Evolutionary conservation across 2,888 invertebrate genomes (phyloP).

Genomic region (Leptogaster cylindrica): DNA sequence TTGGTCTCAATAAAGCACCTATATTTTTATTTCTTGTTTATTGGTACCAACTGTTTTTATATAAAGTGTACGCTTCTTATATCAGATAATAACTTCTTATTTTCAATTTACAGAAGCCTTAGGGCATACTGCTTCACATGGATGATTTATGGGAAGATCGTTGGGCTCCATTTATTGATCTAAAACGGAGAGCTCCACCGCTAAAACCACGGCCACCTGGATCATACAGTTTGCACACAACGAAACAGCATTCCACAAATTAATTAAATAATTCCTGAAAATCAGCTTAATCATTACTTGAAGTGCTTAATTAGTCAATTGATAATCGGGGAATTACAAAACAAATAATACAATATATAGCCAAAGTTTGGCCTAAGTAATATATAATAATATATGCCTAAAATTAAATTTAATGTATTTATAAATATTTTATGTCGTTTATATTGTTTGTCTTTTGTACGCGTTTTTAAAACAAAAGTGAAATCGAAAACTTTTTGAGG

Average conservation of each 20-base stretch:
- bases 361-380: constrained; percentile 43
- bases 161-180: constrained; percentile 53
- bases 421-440: constrained; percentile 30
- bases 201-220: constrained; percentile 57
- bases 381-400: constrained; percentile 5
- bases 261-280: constrained; percentile 5
- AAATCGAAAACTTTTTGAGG: constrained; percentile 19
- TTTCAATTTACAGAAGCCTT: constrained; percentile 47
- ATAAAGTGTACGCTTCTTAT: too few relatives aligned
- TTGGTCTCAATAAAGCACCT: not conserved
- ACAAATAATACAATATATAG: not conserved
- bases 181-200: constrained; percentile 55
- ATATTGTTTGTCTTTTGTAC: constrained; percentile 30
- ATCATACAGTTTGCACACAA: constrained; percentile 25
- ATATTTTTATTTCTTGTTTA: too few relatives aligned
- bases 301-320: constrained; percentile 46
- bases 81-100: constrained; percentile 32
- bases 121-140: constrained; percentile 51
- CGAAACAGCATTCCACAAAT: constrained; percentile 20
- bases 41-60: too few relatives aligned
- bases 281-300: constrained; percentile 8
- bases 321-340: constrained; percentile 12
- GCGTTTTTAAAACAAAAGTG: constrained; percentile 22
- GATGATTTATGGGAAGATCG: constrained; percentile 50
- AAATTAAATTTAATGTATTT: constrained; percentile 18